These are phyloP conservation scores for Sarcophaga caerulescens DNA, from an alignment of 2,888 invertebrate genomes.

Conservation along the genomic window DNA sequence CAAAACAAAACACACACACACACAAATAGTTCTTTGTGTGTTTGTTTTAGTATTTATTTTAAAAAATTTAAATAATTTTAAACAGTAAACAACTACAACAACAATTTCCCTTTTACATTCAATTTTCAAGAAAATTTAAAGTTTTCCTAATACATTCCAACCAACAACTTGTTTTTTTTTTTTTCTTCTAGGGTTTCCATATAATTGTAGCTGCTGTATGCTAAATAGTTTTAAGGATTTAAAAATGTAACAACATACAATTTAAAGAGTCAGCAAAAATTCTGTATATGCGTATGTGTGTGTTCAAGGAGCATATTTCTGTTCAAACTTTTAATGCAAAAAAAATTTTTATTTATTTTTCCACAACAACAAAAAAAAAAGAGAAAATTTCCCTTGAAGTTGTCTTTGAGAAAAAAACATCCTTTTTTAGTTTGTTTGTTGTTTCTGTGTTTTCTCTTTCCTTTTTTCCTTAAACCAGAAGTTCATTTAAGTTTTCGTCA, in stretches of 20 bases:
- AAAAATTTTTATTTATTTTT: neutral
- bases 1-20: no score
- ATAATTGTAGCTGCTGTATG: no score
- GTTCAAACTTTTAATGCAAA: neutral
- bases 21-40: no score
- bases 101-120: no score
- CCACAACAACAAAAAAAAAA: neutral
- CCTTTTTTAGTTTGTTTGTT: neutral
- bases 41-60: no score
- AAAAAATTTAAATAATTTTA: no score
- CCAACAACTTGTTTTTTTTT: no score
- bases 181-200: no score
- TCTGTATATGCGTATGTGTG: neutral
- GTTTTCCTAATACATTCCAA: no score
- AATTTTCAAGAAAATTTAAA: no score
- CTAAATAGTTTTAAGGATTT: no score
- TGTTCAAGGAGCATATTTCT: neutral
- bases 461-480: neutral
- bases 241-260: neutral
- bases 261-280: neutral
- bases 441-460: neutral
- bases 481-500: constrained; percentile 36
- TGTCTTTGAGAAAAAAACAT: neutral
- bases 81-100: no score
- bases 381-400: neutral